These are phyloP conservation scores for Thecocarcelia acutangulata DNA, from an alignment of 2,888 invertebrate species.

Conservation along the genomic window DNA sequence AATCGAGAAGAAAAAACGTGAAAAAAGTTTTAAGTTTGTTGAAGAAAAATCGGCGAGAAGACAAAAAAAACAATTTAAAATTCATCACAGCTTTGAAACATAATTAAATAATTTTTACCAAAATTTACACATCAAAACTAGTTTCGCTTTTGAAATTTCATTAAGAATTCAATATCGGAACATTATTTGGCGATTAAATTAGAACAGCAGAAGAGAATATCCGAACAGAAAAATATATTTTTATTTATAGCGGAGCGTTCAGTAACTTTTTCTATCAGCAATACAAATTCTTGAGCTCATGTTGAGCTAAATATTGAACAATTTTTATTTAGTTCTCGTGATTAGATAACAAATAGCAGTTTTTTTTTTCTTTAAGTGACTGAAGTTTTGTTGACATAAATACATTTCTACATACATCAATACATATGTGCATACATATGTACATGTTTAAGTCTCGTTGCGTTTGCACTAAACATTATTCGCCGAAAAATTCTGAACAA, in stretches of 20 bases:
- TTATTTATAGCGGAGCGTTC: too few relatives aligned
- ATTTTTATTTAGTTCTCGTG: constrained; percentile 13
- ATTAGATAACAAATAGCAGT: constrained; percentile 53
- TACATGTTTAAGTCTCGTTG: too few relatives aligned
- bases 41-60: constrained; percentile 25
- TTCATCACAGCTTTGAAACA: constrained; percentile 36
- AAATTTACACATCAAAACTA: not conserved
- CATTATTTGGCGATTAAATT: constrained; percentile 43
- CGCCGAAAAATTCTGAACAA: too few relatives aligned
- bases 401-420: too few relatives aligned
- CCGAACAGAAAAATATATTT: not conserved
- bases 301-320: not conserved
- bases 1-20: constrained; percentile 32
- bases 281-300: not conserved
- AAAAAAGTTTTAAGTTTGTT: constrained; percentile 46
- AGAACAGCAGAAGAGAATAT: constrained; percentile 24
- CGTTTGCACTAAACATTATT: too few relatives aligned
- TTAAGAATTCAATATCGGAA: not conserved
- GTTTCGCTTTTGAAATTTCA: constrained; percentile 9
- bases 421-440: too few relatives aligned
- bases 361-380: not conserved
- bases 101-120: constrained; percentile 19
- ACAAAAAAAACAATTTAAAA: constrained; percentile 17
- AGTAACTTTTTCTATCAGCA: too few relatives aligned
- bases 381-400: too few relatives aligned